A percentile compares a stretch with the other conserved stretches of the same genome.
These are phyloP conservation scores for Labroides dimidiatus DNA, from an alignment of 2,797 vertebrate genomes.

Conservation along the genomic window DNA sequence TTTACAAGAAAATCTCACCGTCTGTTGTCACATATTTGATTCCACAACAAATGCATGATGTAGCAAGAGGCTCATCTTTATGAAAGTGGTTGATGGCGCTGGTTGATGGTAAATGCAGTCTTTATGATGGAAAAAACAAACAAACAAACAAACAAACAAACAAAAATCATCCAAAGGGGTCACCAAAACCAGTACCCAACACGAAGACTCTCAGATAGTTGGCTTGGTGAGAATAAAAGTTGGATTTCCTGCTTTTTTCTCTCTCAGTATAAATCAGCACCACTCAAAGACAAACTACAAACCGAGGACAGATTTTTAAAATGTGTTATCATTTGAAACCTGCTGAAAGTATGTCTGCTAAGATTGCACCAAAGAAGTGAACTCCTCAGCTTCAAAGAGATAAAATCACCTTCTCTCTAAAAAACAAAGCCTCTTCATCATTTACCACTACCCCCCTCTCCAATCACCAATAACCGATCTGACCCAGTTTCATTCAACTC, in stretches of 20 bases:
- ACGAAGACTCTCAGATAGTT: background rate
- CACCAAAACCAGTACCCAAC: too few relatives aligned
- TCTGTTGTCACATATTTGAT: too few relatives aligned
- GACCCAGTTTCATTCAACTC: conserved; percentile 42
- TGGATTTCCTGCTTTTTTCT: too few relatives aligned
- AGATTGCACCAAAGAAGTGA: too few relatives aligned
- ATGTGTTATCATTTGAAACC: background rate
- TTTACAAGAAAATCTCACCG: too few relatives aligned
- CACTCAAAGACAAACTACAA: background rate
- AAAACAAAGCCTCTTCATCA: background rate
- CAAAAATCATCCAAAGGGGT: too few relatives aligned
- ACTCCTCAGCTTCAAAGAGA: background rate
- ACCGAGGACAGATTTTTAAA: background rate
- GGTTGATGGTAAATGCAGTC: too few relatives aligned
- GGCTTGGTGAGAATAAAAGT: background rate
- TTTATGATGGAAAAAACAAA: too few relatives aligned
- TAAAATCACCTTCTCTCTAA: conserved; percentile 1
- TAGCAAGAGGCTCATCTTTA: too few relatives aligned
- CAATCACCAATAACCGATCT: conserved; percentile 23
- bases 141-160: too few relatives aligned
- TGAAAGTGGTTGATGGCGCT: too few relatives aligned
- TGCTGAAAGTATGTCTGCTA: background rate
- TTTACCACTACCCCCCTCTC: background rate
- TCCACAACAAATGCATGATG: too few relatives aligned
- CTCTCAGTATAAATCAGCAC: background rate